Conservation (phyloP, 2,888 invertebrate species). For the Limnephilus rhombicus region DNA sequence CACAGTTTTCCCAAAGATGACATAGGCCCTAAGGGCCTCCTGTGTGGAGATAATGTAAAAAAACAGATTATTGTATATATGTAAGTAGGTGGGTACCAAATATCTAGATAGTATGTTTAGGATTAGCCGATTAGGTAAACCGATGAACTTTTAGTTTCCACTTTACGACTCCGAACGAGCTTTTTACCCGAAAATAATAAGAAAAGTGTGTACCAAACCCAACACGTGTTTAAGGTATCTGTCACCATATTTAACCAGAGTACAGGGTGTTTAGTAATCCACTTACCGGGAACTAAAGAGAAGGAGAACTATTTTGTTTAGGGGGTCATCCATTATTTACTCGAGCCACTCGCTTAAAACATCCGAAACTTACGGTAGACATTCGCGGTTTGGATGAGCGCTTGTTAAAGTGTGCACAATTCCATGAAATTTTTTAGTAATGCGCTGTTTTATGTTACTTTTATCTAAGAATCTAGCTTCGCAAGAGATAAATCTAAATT, state of each 20-base stretch:
- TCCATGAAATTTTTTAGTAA: background rate
- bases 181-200: background rate
- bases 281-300: slow-evolving; percentile 38
- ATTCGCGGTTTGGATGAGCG: slow-evolving; percentile 17
- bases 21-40: too few species aligned
- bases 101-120: too few species aligned
- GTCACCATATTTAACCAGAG: slow-evolving; percentile 16
- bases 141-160: background rate
- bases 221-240: slow-evolving; percentile 2
- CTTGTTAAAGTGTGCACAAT: slow-evolving; percentile 6
- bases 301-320: slow-evolving; percentile 28
- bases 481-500: too few species aligned
- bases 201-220: background rate
- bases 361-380: slow-evolving; percentile 12
- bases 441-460: too few species aligned
- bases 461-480: too few species aligned
- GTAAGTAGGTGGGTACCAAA: too few species aligned
- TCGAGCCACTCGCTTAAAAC: slow-evolving; percentile 32
- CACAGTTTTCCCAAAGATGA: too few species aligned
- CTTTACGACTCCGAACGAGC: background rate
- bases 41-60: too few species aligned
- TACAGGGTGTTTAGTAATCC: slow-evolving; percentile 30
- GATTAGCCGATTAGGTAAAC: background rate
- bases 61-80: too few species aligned
- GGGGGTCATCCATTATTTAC: slow-evolving; percentile 42